A percentile compares a stretch with the other conserved stretches of the same genome.
These are phyloP conservation scores for Paraplagusia blochii DNA, from an alignment of 2,113 vertebrate species.

Conservation along the genomic window DNA sequence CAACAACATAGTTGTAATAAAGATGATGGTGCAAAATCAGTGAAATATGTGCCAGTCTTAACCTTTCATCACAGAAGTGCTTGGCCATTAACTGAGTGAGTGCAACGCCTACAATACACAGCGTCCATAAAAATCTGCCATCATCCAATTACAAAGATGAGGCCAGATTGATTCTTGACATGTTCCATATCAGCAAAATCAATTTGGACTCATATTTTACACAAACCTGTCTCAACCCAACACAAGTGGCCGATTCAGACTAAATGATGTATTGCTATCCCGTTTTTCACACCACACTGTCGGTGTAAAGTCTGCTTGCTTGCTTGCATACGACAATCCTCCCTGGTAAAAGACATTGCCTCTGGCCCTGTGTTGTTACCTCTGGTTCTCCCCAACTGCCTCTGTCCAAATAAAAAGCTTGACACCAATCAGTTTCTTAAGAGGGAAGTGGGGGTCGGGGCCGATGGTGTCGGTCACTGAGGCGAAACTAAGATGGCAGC, in stretches of 20 bases:
- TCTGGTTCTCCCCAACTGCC: not conserved
- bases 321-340: slow-evolving; percentile 18
- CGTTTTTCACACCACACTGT: slow-evolving; percentile 9
- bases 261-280: slow-evolving; percentile 16
- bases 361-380: slow-evolving; percentile 7
- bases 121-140: slow-evolving; percentile 23
- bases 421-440: slow-evolving; percentile 30
- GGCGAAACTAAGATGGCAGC: slow-evolving; percentile 68
- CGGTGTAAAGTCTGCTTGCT: slow-evolving; percentile 19
- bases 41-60: not conserved
- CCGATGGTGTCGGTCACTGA: slow-evolving; percentile 50
- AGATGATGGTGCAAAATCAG: slow-evolving; percentile 3
- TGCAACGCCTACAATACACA: no score
- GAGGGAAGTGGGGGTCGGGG: slow-evolving; percentile 17
- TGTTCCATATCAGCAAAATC: slow-evolving; percentile 41
- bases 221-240: slow-evolving; percentile 9
- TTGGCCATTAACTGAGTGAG: slow-evolving; percentile 9
- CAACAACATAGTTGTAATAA: not conserved
- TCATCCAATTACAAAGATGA: slow-evolving; percentile 36
- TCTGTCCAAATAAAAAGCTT: slow-evolving; percentile 32
- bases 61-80: slow-evolving; percentile 11
- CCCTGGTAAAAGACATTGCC: slow-evolving; percentile 19
- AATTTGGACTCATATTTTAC: slow-evolving; percentile 30
- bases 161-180: slow-evolving; percentile 43
- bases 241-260: slow-evolving; percentile 10